Evolutionary conservation across 2,113 vertebrate genomes (phyloP), one percentile per base, ranked within the genome.

Genomic region (Passer montanus): DNA sequence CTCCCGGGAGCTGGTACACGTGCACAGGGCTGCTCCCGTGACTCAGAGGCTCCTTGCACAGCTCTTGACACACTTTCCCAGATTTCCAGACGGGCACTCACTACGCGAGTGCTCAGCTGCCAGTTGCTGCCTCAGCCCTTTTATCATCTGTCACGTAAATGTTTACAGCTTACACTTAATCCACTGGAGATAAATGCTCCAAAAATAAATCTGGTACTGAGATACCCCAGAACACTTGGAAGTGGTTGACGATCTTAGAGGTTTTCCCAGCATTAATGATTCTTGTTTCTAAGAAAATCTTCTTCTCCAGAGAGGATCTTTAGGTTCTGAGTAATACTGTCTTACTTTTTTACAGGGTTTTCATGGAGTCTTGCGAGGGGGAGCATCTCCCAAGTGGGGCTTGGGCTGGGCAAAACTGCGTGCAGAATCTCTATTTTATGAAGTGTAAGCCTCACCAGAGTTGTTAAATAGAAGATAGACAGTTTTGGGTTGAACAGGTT

Each of bases 61-160:
- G 18, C 55, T 39, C 50, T 5, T 75, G 41, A 27, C 58, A 39
- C 4, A 7, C 15, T 26, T 83, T 31, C 43, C 49, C 89, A 74
- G 23, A 37, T 66, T 64, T 76, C 58, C 91, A 77, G 53, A 56
- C 52, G 37, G 59, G 33, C 73, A 15, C 20, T 20, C 73, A 15
- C 20, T 20, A 30, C 1, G 1, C 44, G 86, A 53, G 76, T 84
- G 35, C 59, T 79, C 44, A 53, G 37, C 46, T 30, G 52, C 52
- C 0, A 3, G 17, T 2, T 50, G 46, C 43, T 56, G 75, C 62
- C 52, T 15, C 73, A 58, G 41, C 4, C 0, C 33, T 68, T 92
- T 78, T 13, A 56, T n/a, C 22, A 19, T 1, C 9, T 2, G 7
- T 12, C 37, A 67, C 0, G 0, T 30, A 17, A 50, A 39, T 22